These are phyloP conservation scores for Brachypodius melanocephalos DNA, from an alignment of 2,113 vertebrate species.

Conservation along the genomic window DNA sequence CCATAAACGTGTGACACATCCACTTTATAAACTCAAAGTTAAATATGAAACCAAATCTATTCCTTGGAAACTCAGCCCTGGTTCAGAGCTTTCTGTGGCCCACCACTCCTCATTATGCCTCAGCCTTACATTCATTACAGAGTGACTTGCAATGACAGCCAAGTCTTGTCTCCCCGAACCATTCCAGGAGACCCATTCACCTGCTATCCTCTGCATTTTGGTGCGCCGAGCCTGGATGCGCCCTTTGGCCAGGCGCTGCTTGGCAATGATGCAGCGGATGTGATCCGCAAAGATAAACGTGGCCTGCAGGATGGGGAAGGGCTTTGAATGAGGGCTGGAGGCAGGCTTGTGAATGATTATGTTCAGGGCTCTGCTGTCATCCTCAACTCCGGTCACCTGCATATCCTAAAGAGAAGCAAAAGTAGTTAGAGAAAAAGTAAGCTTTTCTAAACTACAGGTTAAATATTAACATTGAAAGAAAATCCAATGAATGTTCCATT, in stretches of 20 bases:
- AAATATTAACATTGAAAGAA: not conserved
- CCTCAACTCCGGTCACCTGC: constrained; percentile 96
- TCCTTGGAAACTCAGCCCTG: not conserved
- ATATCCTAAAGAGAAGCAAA: constrained; percentile 82
- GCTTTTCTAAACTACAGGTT: not conserved
- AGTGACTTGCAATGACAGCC: not conserved
- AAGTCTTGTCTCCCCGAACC: not conserved
- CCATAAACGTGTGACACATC: not conserved
- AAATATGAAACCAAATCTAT: not conserved
- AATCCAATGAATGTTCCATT: not conserved
- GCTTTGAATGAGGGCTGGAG: constrained; percentile 94
- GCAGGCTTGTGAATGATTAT: constrained; percentile 96
- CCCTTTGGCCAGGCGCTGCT: constrained; percentile 94
- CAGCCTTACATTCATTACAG: not conserved
- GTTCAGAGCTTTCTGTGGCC: not conserved
- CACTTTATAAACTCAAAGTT: not conserved
- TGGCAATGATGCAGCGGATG: constrained; percentile 98
- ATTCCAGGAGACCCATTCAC: constrained; percentile 45
- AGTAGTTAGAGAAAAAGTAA: not conserved
- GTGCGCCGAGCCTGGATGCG: constrained; percentile 94
- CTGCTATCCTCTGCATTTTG: constrained; percentile 98
- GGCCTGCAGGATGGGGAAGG: constrained; percentile 97
- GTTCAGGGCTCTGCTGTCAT: constrained; percentile 93
- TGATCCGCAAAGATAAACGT: constrained; percentile 96
- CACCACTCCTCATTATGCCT: not conserved